phyloP scores from a whole-genome alignment of 2,797 vertebrate genomes.

The Cyprinodon diabolis region DNA sequence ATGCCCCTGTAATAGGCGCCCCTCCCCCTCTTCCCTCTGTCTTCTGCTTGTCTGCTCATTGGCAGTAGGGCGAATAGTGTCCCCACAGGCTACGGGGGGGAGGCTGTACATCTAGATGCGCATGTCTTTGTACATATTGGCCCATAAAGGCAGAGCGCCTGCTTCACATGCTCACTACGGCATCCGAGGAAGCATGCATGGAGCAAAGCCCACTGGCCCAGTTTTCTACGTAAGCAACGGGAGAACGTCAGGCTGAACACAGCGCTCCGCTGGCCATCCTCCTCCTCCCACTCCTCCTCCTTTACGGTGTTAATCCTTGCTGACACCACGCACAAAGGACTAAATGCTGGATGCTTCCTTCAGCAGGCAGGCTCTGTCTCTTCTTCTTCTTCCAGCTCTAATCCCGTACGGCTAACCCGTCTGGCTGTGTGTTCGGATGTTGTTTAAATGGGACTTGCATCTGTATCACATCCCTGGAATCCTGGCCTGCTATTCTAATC shows the following conservation, averaged over 20 bases:
- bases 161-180: slow-evolving; percentile 47
- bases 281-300: slow-evolving; percentile 41
- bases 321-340: slow-evolving; percentile 77
- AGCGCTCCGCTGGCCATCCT: slow-evolving; percentile 52
- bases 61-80: slow-evolving; percentile 50
- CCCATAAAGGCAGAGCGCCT: slow-evolving; percentile 41
- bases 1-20: slow-evolving; percentile 43
- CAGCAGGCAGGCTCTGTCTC: slow-evolving; percentile 42
- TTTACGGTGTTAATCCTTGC: slow-evolving; percentile 74
- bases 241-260: slow-evolving; percentile 56
- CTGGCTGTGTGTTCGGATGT: slow-evolving; percentile 32
- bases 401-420: slow-evolving; percentile 36
- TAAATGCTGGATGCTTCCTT: slow-evolving; percentile 66
- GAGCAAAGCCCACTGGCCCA: slow-evolving; percentile 42
- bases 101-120: slow-evolving; percentile 49
- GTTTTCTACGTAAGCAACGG: slow-evolving; percentile 38
- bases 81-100: slow-evolving; percentile 44
- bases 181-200: slow-evolving; percentile 40
- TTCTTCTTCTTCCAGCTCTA: slow-evolving; percentile 42
- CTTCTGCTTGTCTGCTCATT: slow-evolving; percentile 60
- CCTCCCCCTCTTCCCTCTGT: slow-evolving; percentile 62
- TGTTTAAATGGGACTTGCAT: slow-evolving; percentile 44
- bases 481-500: slow-evolving; percentile 42
- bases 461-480: slow-evolving; percentile 56
- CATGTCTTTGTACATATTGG: slow-evolving; percentile 55